phyloP scores from a whole-genome alignment of 30 jellyfish, hydroid and myxozoan species.

The Aurelia sp. region DNA sequence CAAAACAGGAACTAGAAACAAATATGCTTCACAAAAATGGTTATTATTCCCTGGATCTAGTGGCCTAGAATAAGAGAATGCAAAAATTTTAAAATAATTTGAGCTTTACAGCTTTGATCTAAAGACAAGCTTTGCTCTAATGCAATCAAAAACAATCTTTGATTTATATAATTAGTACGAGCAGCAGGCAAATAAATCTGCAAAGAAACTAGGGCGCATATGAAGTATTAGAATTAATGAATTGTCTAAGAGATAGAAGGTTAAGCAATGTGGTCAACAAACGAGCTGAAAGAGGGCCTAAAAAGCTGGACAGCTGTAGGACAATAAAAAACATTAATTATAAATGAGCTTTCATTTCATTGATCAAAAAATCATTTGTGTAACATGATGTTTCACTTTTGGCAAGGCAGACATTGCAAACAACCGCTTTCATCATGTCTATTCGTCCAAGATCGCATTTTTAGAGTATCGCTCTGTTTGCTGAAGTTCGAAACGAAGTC shows the following conservation, averaged over 20 bases:
- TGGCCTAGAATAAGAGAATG: no score
- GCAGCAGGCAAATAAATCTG: background rate
- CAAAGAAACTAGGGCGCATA: background rate
- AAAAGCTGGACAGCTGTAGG: constrained; percentile 37
- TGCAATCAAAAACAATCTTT: background rate
- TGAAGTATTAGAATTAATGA: constrained; percentile 14
- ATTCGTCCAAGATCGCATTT: no score
- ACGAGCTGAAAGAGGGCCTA: constrained; percentile 33
- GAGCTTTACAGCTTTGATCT: background rate
- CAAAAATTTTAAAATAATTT: no score
- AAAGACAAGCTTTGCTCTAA: no score
- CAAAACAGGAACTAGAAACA: no score
- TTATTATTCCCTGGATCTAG: no score
- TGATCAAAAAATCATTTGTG: constrained; percentile 61
- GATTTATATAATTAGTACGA: no score
- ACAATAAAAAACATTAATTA: constrained; percentile 19
- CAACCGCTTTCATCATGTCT: background rate
- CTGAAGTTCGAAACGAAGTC: no score
- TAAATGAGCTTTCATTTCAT: constrained; percentile 47
- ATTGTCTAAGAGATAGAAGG: constrained; percentile 1
- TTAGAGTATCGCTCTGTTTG: no score
- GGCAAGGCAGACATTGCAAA: constrained; percentile 19
- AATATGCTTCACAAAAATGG: no score
- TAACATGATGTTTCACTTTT: constrained; percentile 48
- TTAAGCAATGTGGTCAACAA: constrained; percentile 55